Evolutionary conservation across 2,113 vertebrate species (phyloP).

Genomic region (Pleuronectes platessa): DNA sequence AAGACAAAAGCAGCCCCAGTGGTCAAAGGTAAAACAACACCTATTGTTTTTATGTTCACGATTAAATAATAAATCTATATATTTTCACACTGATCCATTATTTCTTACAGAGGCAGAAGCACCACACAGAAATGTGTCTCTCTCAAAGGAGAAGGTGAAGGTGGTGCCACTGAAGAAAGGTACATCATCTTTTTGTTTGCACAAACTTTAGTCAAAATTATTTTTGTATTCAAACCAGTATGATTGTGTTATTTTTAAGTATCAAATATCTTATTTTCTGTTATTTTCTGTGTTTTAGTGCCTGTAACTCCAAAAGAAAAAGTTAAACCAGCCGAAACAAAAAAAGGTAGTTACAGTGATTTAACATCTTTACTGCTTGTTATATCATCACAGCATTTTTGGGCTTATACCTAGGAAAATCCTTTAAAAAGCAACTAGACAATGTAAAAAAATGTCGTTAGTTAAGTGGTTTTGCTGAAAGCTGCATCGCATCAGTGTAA

Average conservation of each 20-base stretch:
- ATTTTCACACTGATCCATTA: not conserved
- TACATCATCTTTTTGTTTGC: slow-evolving; percentile 9
- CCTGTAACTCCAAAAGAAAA: slow-evolving; percentile 57
- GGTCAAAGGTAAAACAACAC: slow-evolving; percentile 46
- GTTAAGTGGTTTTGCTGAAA: too few relatives aligned
- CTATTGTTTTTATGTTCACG: not conserved
- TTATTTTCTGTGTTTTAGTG: slow-evolving; percentile 24
- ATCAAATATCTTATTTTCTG: not conserved
- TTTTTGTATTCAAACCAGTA: not conserved
- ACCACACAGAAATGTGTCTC: slow-evolving; percentile 52
- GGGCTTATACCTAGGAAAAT: too few relatives aligned
- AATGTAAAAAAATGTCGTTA: not conserved
- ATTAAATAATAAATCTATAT: not conserved
- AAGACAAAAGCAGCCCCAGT: slow-evolving; percentile 40
- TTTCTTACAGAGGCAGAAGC: slow-evolving; percentile 38
- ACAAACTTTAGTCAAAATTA: not conserved
- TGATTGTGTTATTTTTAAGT: not conserved
- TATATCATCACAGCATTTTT: too few relatives aligned
- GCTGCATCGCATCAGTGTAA: too few relatives aligned
- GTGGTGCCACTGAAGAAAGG: slow-evolving; percentile 67
- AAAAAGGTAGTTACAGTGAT: slow-evolving; percentile 53
- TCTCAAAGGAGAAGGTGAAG: slow-evolving; percentile 65
- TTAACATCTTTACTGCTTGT: not conserved
- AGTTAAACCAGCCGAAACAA: slow-evolving; percentile 46
- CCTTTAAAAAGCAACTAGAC: too few relatives aligned